Evolutionary conservation across 2,888 invertebrate species (phyloP).

Genomic region (Danaus chrysippus): DNA sequence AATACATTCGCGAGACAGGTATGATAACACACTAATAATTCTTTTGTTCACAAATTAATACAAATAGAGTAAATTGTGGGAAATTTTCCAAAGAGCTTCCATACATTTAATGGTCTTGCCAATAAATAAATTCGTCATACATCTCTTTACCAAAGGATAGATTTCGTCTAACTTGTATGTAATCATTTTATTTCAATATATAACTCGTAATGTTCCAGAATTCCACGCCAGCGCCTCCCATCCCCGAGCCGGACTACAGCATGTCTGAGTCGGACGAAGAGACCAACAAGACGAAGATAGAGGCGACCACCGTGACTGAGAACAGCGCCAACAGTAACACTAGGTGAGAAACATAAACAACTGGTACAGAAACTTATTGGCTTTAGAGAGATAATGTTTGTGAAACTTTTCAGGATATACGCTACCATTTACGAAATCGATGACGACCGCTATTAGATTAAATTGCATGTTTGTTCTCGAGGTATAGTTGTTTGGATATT

Average conservation of each 20-base stretch:
- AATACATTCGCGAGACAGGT: slow-evolving; percentile 62
- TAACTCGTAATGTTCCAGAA: slow-evolving; percentile 47
- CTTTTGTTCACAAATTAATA: too few relatives aligned
- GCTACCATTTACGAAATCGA: slow-evolving; percentile 59
- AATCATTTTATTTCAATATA: too few relatives aligned
- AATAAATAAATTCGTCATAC: too few relatives aligned
- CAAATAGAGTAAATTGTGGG: too few relatives aligned
- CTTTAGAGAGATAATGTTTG: too few relatives aligned
- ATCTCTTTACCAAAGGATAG: too few relatives aligned
- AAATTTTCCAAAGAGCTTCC: too few relatives aligned
- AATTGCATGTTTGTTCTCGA: slow-evolving; percentile 29
- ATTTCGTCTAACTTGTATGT: too few relatives aligned
- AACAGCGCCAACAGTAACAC: slow-evolving; percentile 88
- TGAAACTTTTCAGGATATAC: slow-evolving; percentile 53
- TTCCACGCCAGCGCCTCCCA: slow-evolving; percentile 83
- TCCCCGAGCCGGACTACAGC: slow-evolving; percentile 95
- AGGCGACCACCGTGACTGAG: slow-evolving; percentile 77
- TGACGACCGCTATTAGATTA: slow-evolving; percentile 42
- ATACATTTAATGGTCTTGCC: too few relatives aligned
- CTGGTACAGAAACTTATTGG: too few relatives aligned
- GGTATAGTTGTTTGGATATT: slow-evolving; percentile 31
- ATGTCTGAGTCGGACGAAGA: slow-evolving; percentile 92
- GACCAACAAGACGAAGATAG: slow-evolving; percentile 77
- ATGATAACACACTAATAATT: neutral
- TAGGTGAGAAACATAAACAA: slow-evolving; percentile 56